These are phyloP conservation scores for Vimba vimba DNA, from an alignment of 2,113 vertebrate species.

Conservation along the genomic window DNA sequence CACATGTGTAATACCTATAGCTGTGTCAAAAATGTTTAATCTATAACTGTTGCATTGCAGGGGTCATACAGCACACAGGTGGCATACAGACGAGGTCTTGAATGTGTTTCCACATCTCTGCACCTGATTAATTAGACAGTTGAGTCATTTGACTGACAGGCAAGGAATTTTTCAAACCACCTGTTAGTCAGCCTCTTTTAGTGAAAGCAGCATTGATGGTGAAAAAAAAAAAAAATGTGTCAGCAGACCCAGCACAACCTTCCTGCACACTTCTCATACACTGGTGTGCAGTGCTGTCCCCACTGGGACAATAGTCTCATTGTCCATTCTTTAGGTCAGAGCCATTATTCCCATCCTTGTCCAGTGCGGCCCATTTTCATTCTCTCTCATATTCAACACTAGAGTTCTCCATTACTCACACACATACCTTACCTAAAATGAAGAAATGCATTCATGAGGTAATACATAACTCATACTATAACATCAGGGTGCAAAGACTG, in stretches of 20 bases:
- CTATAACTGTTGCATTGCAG: background rate
- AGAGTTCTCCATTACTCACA: slow-evolving; percentile 17
- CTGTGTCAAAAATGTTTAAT: background rate
- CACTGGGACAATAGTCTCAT: slow-evolving; percentile 60
- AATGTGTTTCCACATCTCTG: background rate
- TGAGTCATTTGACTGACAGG: slow-evolving; percentile 9
- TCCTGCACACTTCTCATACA: slow-evolving; percentile 25
- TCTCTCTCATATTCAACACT: background rate
- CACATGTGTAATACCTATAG: background rate
- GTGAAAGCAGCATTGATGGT: slow-evolving; percentile 3
- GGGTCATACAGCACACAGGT: background rate
- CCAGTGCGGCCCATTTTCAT: slow-evolving; percentile 23
- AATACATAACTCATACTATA: background rate
- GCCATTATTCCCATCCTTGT: slow-evolving; percentile 29
- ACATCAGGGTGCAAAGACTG: background rate
- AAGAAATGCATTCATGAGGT: slow-evolving; percentile 2
- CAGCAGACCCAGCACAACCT: background rate
- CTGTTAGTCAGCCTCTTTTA: background rate
- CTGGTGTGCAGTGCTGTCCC: slow-evolving; percentile 43
- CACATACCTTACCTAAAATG: background rate
- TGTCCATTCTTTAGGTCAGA: slow-evolving; percentile 59
- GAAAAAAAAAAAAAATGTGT: slow-evolving; percentile 14
- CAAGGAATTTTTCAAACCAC: slow-evolving; percentile 1
- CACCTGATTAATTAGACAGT: background rate
- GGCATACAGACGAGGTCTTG: background rate